phyloP scores from a whole-genome alignment of 2,797 vertebrate species.

The Fundulus diaphanus region DNA sequence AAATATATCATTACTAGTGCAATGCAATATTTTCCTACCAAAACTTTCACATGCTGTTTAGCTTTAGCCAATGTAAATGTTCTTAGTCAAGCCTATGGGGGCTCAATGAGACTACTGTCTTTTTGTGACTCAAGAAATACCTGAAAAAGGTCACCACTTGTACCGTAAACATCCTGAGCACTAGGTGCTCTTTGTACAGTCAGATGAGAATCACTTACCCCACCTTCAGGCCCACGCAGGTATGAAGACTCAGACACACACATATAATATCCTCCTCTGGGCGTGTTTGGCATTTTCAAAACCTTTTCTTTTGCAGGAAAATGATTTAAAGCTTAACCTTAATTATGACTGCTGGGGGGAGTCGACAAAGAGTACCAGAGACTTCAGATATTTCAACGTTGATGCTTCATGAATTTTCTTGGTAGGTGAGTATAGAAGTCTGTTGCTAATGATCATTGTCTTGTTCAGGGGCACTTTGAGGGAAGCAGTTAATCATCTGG shows the following conservation, averaged over 20 bases:
- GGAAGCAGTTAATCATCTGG: constrained; percentile 66
- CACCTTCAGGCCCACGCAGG: constrained; percentile 20
- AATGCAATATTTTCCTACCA: neutral
- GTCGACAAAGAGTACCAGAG: constrained; percentile 47
- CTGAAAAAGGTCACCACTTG: constrained; percentile 31
- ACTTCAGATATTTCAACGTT: constrained; percentile 45
- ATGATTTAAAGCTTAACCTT: constrained; percentile 38
- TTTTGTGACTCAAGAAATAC: constrained; percentile 20
- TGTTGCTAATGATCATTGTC: constrained; percentile 35
- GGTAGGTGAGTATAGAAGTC: constrained; percentile 29
- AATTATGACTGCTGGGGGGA: constrained; percentile 51
- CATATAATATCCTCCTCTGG: constrained; percentile 12
- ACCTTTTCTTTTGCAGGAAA: constrained; percentile 42
- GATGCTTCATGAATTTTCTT: constrained; percentile 38
- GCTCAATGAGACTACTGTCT: constrained; percentile 23
- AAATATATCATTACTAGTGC: too few species aligned
- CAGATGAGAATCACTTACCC: constrained; percentile 28
- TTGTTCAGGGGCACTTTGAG: constrained; percentile 57
- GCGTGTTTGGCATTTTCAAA: constrained; percentile 42
- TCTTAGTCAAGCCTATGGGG: neutral
- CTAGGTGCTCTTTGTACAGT: constrained; percentile 30
- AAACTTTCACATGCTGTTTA: neutral
- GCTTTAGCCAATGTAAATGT: constrained; percentile 1
- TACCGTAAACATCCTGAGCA: constrained; percentile 31
- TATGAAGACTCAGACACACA: constrained; percentile 15